Percentiles rank a stretch among this genome's conserved stretches.
phyloP scores from a whole-genome alignment of 2,888 invertebrate genomes.

The Marasmarcha lunaedactyla region DNA sequence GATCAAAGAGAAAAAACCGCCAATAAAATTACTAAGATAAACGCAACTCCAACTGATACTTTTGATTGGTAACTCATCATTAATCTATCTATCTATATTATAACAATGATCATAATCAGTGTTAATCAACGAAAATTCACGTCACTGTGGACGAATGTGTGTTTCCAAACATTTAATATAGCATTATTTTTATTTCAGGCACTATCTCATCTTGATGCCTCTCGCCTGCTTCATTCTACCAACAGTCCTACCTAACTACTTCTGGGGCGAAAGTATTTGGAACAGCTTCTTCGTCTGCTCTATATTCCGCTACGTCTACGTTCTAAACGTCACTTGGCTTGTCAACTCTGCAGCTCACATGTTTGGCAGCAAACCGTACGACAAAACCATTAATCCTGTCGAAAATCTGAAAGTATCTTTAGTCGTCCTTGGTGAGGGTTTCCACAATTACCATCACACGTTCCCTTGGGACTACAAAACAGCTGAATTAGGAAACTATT shows the following conservation, averaged over 20 bases:
- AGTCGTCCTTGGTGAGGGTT: slow-evolving; percentile 81
- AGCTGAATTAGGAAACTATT: slow-evolving; percentile 79
- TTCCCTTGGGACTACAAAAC: slow-evolving; percentile 91
- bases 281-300: slow-evolving; percentile 77
- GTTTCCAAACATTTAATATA: too few relatives aligned
- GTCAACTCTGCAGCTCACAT: slow-evolving; percentile 91
- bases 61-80: too few relatives aligned
- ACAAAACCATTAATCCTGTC: slow-evolving; percentile 78
- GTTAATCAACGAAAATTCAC: too few relatives aligned
- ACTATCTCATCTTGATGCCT: slow-evolving; percentile 80
- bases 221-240: slow-evolving; percentile 82
- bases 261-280: slow-evolving; percentile 79
- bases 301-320: slow-evolving; percentile 80
- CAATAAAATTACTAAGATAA: too few relatives aligned
- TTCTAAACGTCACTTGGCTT: slow-evolving; percentile 88
- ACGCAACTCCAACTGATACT: too few relatives aligned
- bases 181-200: slow-evolving; percentile 63
- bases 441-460: slow-evolving; percentile 89
- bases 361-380: slow-evolving; percentile 80
- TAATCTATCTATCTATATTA: too few relatives aligned
- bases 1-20: too few relatives aligned
- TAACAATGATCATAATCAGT: too few relatives aligned
- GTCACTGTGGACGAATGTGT: too few relatives aligned
- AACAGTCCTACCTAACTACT: slow-evolving; percentile 74
- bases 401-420: slow-evolving; percentile 77